These are phyloP conservation scores for Chironex yamaguchii DNA, from an alignment of 30 jellyfish, hydroid and myxozoan species.

Conservation along the genomic window DNA sequence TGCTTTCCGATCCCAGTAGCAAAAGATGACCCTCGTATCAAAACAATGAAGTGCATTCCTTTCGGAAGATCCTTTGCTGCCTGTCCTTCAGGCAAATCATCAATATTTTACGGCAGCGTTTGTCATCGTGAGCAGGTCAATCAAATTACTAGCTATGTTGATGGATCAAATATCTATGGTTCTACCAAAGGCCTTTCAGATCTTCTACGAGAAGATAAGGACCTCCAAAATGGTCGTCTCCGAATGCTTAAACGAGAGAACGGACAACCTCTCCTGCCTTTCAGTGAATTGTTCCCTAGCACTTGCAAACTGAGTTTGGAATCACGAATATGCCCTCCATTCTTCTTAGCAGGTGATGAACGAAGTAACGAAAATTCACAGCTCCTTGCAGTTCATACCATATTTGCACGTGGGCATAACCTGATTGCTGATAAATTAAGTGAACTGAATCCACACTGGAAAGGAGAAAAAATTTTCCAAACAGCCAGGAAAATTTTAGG, in stretches of 20 bases:
- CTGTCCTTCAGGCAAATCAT: not conserved
- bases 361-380: not conserved
- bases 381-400: slow-evolving; percentile 3
- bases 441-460: not conserved
- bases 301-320: not conserved
- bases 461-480: not conserved
- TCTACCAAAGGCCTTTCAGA: not conserved
- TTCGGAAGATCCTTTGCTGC: not conserved
- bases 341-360: slow-evolving; percentile 14
- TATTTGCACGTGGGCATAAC: slow-evolving; percentile 1
- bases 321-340: not conserved
- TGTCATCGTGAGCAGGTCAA: slow-evolving; percentile 1
- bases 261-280: not conserved
- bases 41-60: not conserved
- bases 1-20: slow-evolving; percentile 19
- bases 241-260: no score
- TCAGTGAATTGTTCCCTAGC: not conserved
- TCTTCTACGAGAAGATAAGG: not conserved
- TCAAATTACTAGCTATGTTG: not conserved
- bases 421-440: not conserved
- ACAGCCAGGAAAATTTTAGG: not conserved
- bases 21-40: not conserved
- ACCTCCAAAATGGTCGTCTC: not conserved
- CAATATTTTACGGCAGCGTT: not conserved
- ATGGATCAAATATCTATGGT: slow-evolving; percentile 7